phyloP scores from a whole-genome alignment of 2,113 vertebrate genomes.

The Proteles cristata region DNA sequence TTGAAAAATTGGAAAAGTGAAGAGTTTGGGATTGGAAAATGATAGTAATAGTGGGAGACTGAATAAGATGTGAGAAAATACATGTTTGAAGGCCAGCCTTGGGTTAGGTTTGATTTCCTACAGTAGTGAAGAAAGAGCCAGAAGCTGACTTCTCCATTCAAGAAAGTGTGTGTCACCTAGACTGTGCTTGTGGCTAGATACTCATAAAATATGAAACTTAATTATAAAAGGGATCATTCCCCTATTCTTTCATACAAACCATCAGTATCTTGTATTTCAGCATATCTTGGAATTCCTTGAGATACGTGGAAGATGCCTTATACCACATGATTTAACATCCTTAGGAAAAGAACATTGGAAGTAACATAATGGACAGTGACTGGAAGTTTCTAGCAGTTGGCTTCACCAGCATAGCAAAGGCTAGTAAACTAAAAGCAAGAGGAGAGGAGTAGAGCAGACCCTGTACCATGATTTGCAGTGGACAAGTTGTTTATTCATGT shows the following conservation, averaged over 20 bases:
- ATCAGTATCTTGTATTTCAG: neutral
- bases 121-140: neutral
- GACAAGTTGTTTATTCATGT: neutral
- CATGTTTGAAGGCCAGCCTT: neutral
- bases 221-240: neutral
- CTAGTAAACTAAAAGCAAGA: neutral
- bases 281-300: neutral
- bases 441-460: neutral
- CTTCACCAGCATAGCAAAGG: neutral
- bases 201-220: neutral
- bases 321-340: neutral
- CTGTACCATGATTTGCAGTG: fast-evolving
- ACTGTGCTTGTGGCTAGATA: neutral
- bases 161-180: neutral
- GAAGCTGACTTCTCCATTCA: neutral
- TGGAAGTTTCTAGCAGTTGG: neutral
- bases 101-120: neutral
- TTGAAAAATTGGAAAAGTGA: neutral
- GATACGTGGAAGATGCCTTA: neutral
- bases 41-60: neutral
- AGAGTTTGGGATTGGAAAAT: neutral
- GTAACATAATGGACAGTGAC: neutral
- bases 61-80: neutral
- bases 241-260: neutral
- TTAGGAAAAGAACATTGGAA: neutral